Conservation (phyloP, 2,888 invertebrate species). For the Sepioteuthis lessoniana region DNA sequence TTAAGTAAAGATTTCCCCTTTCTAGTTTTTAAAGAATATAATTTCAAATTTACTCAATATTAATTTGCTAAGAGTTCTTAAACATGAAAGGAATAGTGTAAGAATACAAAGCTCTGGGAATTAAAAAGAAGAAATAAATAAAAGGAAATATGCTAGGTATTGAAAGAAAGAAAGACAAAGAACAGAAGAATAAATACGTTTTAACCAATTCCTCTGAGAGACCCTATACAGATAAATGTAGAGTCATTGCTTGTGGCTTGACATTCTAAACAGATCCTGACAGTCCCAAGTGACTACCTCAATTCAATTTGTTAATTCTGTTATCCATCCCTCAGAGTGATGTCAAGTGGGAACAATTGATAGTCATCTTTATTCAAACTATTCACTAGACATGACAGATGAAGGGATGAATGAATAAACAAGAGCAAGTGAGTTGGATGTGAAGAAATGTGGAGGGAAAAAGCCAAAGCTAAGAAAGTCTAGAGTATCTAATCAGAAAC, state of each 20-base stretch:
- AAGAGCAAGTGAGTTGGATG: not conserved
- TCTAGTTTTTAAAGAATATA: not conserved
- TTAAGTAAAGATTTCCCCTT: not conserved
- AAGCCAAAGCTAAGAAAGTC: not conserved
- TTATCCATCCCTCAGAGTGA: not conserved
- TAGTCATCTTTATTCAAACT: constrained; percentile 21
- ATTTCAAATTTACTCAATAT: not conserved
- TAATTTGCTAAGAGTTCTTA: not conserved
- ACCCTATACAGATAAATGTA: not conserved
- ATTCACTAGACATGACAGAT: constrained; percentile 21
- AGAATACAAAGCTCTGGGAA: not conserved
- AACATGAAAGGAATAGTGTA: not conserved
- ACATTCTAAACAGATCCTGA: constrained; percentile 18
- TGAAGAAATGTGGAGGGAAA: not conserved
- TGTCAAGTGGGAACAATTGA: constrained; percentile 33
- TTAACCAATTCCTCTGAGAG: not conserved
- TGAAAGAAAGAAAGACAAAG: not conserved
- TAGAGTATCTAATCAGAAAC: not conserved
- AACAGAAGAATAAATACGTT: not conserved
- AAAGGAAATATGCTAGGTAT: not conserved
- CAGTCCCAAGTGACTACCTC: not conserved
- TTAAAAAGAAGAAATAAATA: not conserved
- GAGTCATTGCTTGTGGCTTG: constrained; percentile 21
- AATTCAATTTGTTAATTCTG: constrained; percentile 15
- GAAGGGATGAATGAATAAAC: not conserved